Percentiles rank a stretch among this genome's conserved stretches.
These are phyloP conservation scores for Xylophagus ater DNA, from an alignment of 2,888 invertebrate species.

Conservation along the genomic window DNA sequence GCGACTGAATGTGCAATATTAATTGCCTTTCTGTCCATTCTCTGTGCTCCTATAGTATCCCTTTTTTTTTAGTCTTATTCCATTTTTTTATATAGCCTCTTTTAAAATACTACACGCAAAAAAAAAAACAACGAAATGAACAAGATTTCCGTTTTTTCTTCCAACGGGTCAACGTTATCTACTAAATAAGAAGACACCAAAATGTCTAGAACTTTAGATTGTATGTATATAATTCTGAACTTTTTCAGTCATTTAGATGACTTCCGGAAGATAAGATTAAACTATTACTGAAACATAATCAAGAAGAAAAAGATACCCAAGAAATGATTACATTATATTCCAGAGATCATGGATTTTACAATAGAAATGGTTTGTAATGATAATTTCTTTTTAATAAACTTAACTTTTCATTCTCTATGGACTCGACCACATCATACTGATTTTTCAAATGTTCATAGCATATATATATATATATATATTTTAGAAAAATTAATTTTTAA, in stretches of 20 bases:
- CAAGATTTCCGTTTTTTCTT: not conserved
- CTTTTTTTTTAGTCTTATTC: constrained; percentile 1
- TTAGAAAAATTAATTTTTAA: not conserved
- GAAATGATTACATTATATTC: constrained; percentile 5
- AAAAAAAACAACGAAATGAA: not conserved
- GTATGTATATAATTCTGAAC: constrained; percentile 3
- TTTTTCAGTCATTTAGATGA: constrained; percentile 13
- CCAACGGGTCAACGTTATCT: not conserved
- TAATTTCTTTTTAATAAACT: constrained; percentile 15
- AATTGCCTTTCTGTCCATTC: no score
- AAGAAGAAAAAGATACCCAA: not conserved
- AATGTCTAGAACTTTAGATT: no score
- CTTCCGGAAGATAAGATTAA: constrained; percentile 14
- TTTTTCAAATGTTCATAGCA: not conserved
- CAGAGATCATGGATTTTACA: constrained; percentile 9
- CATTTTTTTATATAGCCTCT: not conserved
- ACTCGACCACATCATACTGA: constrained; percentile 1
- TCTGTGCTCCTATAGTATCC: constrained; percentile 7
- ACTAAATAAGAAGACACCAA: no score
- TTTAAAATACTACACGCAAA: not conserved
- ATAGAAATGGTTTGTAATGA: no score
- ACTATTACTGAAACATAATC: constrained; percentile 4
- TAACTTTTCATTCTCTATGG: not conserved
- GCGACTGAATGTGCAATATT: constrained; percentile 9
- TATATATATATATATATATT: not conserved